phyloP scores from a whole-genome alignment of 2,888 invertebrate species.

The Osedax fenrisi region DNA sequence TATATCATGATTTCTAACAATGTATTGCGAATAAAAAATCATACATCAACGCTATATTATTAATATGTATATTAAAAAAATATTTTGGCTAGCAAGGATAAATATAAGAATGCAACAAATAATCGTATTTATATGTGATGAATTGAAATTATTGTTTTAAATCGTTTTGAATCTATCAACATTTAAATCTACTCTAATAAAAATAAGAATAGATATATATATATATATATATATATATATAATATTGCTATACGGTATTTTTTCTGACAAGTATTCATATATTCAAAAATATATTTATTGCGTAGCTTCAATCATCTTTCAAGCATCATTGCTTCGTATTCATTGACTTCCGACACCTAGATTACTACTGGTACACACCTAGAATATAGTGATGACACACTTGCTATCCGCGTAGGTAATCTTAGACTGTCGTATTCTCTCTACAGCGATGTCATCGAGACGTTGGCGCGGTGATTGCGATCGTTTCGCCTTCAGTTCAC shows the following conservation, averaged over 20 bases:
- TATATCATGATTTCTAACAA: too few species aligned
- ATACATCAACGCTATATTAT: too few species aligned
- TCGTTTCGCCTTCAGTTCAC: neutral
- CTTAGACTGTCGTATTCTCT: neutral
- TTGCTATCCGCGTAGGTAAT: neutral
- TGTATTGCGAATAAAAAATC: too few species aligned
- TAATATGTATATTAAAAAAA: too few species aligned
- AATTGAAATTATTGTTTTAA: neutral
- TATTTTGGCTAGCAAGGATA: too few species aligned
- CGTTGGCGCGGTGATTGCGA: neutral
- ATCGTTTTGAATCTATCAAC: neutral
- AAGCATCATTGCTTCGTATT: too few species aligned
- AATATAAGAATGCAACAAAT: neutral
- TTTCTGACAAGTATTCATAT: too few species aligned
- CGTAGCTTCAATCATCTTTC: too few species aligned
- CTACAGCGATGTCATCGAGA: neutral
- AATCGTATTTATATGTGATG: neutral
- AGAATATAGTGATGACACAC: neutral
- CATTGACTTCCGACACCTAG: too few species aligned
- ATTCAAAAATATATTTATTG: too few species aligned
- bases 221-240: neutral
- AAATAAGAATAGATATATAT: neutral
- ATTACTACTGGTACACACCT: too few species aligned
- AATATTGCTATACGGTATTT: too few species aligned
- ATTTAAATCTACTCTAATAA: neutral